Base-by-base conservation (phyloP, 2,797 vertebrate species). In the Lepidocolaptes lacrymiger region DNA sequence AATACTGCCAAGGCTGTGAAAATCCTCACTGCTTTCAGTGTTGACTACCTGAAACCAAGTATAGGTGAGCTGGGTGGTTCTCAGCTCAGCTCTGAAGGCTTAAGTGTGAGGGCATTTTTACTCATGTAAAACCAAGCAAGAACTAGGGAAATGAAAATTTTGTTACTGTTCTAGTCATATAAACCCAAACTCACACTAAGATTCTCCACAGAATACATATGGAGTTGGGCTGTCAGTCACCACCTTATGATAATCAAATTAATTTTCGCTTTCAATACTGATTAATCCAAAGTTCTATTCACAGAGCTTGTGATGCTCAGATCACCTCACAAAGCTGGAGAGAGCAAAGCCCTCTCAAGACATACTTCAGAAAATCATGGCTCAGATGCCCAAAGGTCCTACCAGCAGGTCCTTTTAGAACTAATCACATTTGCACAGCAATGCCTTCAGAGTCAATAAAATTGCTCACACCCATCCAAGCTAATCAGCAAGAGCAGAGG, bases 71-170 rank as follows among this genome's bases (percentile, higher is more conserved):
- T n/a, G 41, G n/a, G 37, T 10, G 43, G 20, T 9, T 78, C 46
- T 19, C 0, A 16, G 41, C 24, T 32, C 9, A 19, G n/a, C 23
- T 92, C 36, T 61, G 76, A 36, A 72, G 34, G 39, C 3, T 39
- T 13, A 14, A 0, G 1, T 4, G 3, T 0, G 0, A 13, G 32
- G n/a, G 27, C 1, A 28, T 20, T 73, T 68, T 39, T 10, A 27
- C n/a, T 61, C 22, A 20, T 6, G 4, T 19, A 39, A 85, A 92
- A 37, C 1, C 39, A 66, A 49, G 16, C 46, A 34, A 55, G n/a
- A 63, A 52, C 48, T 3, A 76, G 4, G 26, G 7, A 88, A 67
- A 82, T 41, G 0, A 80, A 49, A 13, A 28, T 39, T 30, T 51
- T 69, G 16, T n/a, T 44, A 56, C 19, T 4, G 6, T 34, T 87